Evolutionary conservation across 2,797 vertebrate genomes (phyloP), one percentile per base, ranked within the genome.

Genomic region (Dromococcyx pavoninus): DNA sequence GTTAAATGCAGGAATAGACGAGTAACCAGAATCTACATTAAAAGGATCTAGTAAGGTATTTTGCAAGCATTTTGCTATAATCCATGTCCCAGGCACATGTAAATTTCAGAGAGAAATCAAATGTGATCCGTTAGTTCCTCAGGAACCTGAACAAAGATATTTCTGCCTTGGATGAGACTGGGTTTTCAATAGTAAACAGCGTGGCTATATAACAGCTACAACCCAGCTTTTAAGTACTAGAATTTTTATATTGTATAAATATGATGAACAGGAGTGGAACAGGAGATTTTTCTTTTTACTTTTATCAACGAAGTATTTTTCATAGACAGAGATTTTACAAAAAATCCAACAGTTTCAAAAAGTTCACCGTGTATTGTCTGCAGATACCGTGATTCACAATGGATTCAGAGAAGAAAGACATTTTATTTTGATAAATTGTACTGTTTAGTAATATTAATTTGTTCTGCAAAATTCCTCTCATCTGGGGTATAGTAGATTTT

Each of bases 351-450:
- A 58, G 46, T 16, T 3, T 37, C 11, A 44, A 74, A 32, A 15
- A 91, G 61, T 54, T 89, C 50, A 48, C 13, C 0, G 0, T 18
- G 18, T 76, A 70, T 39, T 81, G 57, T 72, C 89, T 93, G 50
- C 58, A 93, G 89, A 91, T 56, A 30, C 37, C 54, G 46, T 69
- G 54, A 75, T 70, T 89, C 7, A 3, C 66, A 70, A n/a, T 66
- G 69, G 39, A 84, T 86, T 88, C 21, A 58, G 85, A 93, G 70
- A 86, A 92, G 54, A 94, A 86, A 91, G 39, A 13, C 4, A 2
- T 64, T 84, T 92, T 95, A 94, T 94, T 94, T 85, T 94, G 91
- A 94, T 87, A 94, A 94, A 94, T 93, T 48, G 21, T 51, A 39
- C 80, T 71, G 61, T 5, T 94, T 93, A 91, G 50, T 82, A 93